phyloP scores from a whole-genome alignment of 1,140 invertebrate genomes.

The Hycleus phaleratus region DNA sequence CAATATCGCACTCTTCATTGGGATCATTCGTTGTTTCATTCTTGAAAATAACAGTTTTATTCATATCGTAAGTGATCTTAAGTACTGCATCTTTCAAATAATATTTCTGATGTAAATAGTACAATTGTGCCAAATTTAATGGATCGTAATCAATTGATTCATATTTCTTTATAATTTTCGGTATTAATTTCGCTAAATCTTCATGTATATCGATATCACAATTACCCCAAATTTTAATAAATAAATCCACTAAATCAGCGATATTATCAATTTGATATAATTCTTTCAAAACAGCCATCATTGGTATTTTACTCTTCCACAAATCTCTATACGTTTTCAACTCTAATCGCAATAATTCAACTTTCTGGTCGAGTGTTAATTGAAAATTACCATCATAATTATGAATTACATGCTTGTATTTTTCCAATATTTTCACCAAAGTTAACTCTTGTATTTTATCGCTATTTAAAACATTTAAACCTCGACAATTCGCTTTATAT shows the following conservation, averaged over 20 bases:
- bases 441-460: neutral
- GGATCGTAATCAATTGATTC: neutral
- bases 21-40: conserved; percentile 10
- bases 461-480: neutral
- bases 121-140: neutral
- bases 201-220: conserved; percentile 2
- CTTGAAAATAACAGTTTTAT: neutral
- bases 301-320: conserved; percentile 7
- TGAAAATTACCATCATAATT: neutral
- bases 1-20: conserved; percentile 21
- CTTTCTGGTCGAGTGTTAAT: neutral
- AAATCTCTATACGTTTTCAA: neutral
- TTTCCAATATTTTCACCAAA: neutral
- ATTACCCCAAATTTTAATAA: neutral
- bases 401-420: neutral
- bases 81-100: neutral
- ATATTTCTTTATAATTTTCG: neutral
- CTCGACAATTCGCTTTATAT: neutral
- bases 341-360: neutral
- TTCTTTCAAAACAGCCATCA: neutral
- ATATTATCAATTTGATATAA: neutral
- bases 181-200: neutral
- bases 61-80: neutral
- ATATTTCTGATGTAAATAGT: conserved; percentile 7
- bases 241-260: neutral